phyloP scores from a whole-genome alignment of 2,888 invertebrate genomes.

The Drosophila suboccidentalis region DNA sequence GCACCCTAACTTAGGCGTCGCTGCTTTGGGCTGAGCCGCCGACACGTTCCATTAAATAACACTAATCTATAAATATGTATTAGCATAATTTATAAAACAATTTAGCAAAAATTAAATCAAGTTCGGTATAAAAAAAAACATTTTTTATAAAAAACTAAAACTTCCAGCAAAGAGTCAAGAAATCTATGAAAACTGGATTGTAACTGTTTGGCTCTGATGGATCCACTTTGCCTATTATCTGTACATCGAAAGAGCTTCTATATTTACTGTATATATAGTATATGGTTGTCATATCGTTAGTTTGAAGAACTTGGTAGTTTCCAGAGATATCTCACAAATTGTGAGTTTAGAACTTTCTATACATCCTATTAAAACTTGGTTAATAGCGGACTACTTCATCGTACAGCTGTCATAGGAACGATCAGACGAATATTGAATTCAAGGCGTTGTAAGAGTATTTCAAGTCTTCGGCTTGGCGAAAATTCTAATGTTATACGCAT shows the following conservation, averaged over 20 bases:
- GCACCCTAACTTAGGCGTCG: background rate
- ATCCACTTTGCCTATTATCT: background rate
- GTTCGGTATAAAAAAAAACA: background rate
- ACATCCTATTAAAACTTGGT: too few species aligned
- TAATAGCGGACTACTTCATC: too few species aligned
- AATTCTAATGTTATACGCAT: background rate
- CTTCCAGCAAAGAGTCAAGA: background rate
- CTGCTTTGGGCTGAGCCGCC: background rate
- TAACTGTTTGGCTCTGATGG: background rate
- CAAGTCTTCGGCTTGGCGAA: background rate
- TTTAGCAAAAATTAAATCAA: background rate
- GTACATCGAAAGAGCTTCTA: background rate
- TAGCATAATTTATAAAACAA: background rate
- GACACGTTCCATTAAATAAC: conserved; percentile 57
- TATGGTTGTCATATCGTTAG: too few species aligned
- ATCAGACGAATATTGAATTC: too few species aligned
- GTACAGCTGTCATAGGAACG: too few species aligned
- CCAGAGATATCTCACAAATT: too few species aligned
- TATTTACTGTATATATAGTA: too few species aligned
- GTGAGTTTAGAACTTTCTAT: too few species aligned
- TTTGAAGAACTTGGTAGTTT: too few species aligned
- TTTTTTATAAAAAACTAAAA: too few species aligned
- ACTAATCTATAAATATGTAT: conserved; percentile 46
- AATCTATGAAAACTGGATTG: background rate
- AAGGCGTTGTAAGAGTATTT: background rate